Evolutionary conservation across 2,113 vertebrate genomes (phyloP).

Genomic region (Myiozetetes cayanensis): DNA sequence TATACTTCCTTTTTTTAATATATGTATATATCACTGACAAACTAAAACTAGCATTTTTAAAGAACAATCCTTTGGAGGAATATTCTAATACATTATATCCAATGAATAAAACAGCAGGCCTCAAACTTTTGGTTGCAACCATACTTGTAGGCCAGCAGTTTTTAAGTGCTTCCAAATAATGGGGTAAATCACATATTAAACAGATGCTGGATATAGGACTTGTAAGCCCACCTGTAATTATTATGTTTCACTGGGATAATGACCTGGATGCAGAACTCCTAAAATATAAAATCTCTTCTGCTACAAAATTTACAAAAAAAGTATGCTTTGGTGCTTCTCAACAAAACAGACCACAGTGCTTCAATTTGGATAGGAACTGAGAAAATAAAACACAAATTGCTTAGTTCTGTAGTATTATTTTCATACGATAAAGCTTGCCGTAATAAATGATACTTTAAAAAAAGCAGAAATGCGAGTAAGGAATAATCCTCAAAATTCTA

Average conservation of each 20-base stretch:
- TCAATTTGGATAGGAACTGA: neutral
- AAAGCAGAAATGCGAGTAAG: neutral
- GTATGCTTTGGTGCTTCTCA: neutral
- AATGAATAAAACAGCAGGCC: neutral
- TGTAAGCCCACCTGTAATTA: neutral
- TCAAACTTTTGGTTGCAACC: neutral
- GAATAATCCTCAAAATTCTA: neutral
- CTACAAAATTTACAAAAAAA: neutral
- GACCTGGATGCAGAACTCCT: neutral
- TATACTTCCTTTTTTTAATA: conserved; percentile 41
- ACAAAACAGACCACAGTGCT: neutral
- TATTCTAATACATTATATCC: neutral
- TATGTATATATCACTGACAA: neutral
- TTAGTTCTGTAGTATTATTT: neutral
- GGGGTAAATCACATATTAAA: neutral
- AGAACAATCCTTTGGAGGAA: neutral
- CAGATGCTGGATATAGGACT: neutral
- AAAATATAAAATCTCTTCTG: neutral
- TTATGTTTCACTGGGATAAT: neutral
- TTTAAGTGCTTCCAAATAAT: neutral
- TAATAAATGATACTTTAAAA: neutral
- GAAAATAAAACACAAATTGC: neutral
- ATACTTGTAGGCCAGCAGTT: neutral
- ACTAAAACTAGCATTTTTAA: conserved; percentile 16
- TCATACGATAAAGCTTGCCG: neutral